Percentiles rank a stretch among this genome's conserved stretches.
These are phyloP conservation scores for Apantesis nais DNA, from an alignment of 2,888 invertebrate species.

Conservation along the genomic window DNA sequence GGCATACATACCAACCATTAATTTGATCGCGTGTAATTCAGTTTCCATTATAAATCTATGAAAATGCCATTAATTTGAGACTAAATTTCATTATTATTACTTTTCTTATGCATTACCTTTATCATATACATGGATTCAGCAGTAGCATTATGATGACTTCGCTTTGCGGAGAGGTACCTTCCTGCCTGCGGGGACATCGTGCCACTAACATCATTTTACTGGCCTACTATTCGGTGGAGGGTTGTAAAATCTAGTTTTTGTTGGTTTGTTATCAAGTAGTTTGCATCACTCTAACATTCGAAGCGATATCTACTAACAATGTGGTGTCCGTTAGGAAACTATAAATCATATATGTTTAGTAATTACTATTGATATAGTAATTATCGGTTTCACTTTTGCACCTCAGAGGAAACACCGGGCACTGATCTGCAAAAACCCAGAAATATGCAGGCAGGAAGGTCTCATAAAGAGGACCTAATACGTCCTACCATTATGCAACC, in stretches of 20 bases:
- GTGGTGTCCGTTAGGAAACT: conserved; percentile 52
- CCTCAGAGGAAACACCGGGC: conserved; percentile 83
- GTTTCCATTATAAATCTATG: conserved; percentile 36
- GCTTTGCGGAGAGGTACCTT: conserved; percentile 86
- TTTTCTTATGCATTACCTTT: conserved; percentile 37
- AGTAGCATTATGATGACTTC: conserved; percentile 80
- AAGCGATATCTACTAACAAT: conserved; percentile 67
- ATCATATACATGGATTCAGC: conserved; percentile 54
- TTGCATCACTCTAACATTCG: conserved; percentile 69
- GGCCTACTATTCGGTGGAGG: conserved; percentile 75
- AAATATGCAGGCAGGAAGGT: conserved; percentile 89
- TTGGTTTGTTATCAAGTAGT: conserved; percentile 62
- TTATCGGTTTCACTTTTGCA: conserved; percentile 83
- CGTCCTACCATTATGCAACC: conserved; percentile 76
- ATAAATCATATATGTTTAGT: conserved; percentile 50
- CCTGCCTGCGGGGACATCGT: conserved; percentile 84
- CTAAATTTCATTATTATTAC: conserved; percentile 30
- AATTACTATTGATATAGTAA: conserved; percentile 66
- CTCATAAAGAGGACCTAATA: conserved; percentile 78
- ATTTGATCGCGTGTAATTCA: conserved; percentile 32
- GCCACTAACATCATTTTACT: conserved; percentile 76
- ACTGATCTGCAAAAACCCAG: conserved; percentile 83
- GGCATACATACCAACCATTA: conserved; percentile 22
- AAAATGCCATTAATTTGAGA: conserved; percentile 47
- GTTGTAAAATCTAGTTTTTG: conserved; percentile 59